Conservation (phyloP, 1,140 invertebrate genomes). For the Heliconius nattereri region DNA sequence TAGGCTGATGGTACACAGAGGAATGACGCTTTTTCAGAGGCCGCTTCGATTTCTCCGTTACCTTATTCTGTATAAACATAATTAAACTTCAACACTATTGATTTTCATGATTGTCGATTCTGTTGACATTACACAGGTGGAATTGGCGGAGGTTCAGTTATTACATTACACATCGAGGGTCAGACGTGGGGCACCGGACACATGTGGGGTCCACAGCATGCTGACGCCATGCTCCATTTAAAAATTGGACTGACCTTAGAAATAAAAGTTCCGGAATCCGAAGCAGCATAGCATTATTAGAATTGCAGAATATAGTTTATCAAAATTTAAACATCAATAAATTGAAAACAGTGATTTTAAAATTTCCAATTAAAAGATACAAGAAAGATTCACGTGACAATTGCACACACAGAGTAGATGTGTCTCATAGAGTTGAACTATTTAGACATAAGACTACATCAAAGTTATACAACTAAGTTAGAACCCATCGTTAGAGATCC, state of each 20-base stretch:
- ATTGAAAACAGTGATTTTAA: slow-evolving; percentile 7
- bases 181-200: slow-evolving; percentile 48
- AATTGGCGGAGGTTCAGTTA: slow-evolving; percentile 22
- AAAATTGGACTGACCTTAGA: slow-evolving; percentile 73
- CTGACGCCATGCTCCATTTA: slow-evolving; percentile 71
- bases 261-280: slow-evolving; percentile 74
- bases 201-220: slow-evolving; percentile 68
- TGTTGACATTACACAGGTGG: background rate
- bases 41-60: slow-evolving; percentile 92
- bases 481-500: slow-evolving; percentile 42
- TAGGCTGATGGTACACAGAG: slow-evolving; percentile 91
- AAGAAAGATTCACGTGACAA: slow-evolving; percentile 11
- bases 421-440: slow-evolving; percentile 12
- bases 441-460: background rate
- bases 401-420: background rate
- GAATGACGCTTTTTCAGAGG: slow-evolving; percentile 94
- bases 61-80: slow-evolving; percentile 85
- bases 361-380: slow-evolving; percentile 2
- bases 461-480: slow-evolving; percentile 18
- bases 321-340: slow-evolving; percentile 17
- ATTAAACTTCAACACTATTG: slow-evolving; percentile 26
- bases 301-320: slow-evolving; percentile 60
- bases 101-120: background rate
- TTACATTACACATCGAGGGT: slow-evolving; percentile 38
- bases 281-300: slow-evolving; percentile 78